Base-by-base conservation (phyloP, 1,140 invertebrate species). In the Drosophila ficusphila region DNA sequence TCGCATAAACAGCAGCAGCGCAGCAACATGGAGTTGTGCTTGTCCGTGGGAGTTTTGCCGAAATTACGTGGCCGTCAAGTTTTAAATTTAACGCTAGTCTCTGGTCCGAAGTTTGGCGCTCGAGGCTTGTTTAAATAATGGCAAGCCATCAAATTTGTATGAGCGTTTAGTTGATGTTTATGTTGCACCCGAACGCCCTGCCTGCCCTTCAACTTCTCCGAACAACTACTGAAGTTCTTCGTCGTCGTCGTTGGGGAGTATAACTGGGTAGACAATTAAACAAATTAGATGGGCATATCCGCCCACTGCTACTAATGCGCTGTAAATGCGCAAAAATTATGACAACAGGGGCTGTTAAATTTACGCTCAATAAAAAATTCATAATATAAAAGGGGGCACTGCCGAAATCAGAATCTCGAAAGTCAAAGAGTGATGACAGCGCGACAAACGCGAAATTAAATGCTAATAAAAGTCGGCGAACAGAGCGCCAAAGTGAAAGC, bases 31-130 rank as follows among this genome's bases (percentile, higher is more conserved):
- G 34, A 52, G n/a, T 42, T 46, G 36, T 44, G n/a, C n/a, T n/a
- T n/a, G 42, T 14, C 56, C 54, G 6, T 23, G 60, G 53, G 41
- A 53, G 58, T 61, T 56, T 60, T 56, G 38, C 61, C 47, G 60
- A 86, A 85, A 85, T 86, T 86, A 88, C 82, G 81, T 58, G 56
- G 81, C 72, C 81, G 76, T 79, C 82, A 81, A 86, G 81, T 88
- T 79, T 81, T 81, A 85, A 85, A 85, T 79, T 74, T 67, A 31
- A 65, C 64, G 46, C 60, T 67, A 67, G 64, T 52, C 44, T 12
- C 60, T 25, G 62, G 81, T 62, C 81, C 71, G 70, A 79, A 86
- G 61, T 86, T 86, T 53, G 57, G 27, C 67, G 72, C 77, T 60
- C 61, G 68, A 74, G 73, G 76, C 76, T 81, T 86, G 72, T 86